Evolutionary conservation across 2,797 vertebrate genomes (phyloP).

Genomic region (Enteromius anoplus): DNA sequence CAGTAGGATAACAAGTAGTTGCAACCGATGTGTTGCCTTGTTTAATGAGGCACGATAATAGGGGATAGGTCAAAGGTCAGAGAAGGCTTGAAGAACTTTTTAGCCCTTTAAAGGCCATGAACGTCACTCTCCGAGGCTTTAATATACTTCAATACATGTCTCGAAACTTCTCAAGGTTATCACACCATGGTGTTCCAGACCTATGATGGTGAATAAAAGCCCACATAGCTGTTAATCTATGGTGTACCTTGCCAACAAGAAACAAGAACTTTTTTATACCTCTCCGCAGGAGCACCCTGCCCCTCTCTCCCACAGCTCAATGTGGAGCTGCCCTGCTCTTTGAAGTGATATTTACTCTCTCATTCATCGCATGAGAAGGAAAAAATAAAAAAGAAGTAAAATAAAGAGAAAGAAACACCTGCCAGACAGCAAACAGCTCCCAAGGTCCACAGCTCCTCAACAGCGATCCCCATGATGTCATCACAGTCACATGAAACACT

Average conservation of each 20-base stretch:
- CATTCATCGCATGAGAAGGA: slow-evolving; percentile 55
- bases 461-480: slow-evolving; percentile 60
- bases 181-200: slow-evolving; percentile 48
- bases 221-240: slow-evolving; percentile 53
- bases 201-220: slow-evolving; percentile 49
- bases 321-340: slow-evolving; percentile 55
- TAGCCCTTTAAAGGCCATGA: slow-evolving; percentile 53
- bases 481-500: slow-evolving; percentile 59
- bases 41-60: slow-evolving; percentile 72
- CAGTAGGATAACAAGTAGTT: slow-evolving; percentile 73
- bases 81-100: slow-evolving; percentile 55
- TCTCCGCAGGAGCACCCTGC: slow-evolving; percentile 46
- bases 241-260: slow-evolving; percentile 58
- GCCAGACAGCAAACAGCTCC: slow-evolving; percentile 62
- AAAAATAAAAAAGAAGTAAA: slow-evolving; percentile 48
- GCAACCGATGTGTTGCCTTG: slow-evolving; percentile 69
- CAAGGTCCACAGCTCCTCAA: slow-evolving; percentile 53
- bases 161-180: slow-evolving; percentile 54
- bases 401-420: slow-evolving; percentile 63
- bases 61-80: slow-evolving; percentile 67
- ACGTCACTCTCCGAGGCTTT: slow-evolving; percentile 26
- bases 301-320: slow-evolving; percentile 57
- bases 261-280: slow-evolving; percentile 57
- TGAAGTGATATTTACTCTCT: slow-evolving; percentile 64
- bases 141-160: slow-evolving; percentile 20